Evolutionary conservation across 2,888 invertebrate species (phyloP), one percentile per base, ranked within the genome.

Genomic region (Drosophila infuscata): DNA sequence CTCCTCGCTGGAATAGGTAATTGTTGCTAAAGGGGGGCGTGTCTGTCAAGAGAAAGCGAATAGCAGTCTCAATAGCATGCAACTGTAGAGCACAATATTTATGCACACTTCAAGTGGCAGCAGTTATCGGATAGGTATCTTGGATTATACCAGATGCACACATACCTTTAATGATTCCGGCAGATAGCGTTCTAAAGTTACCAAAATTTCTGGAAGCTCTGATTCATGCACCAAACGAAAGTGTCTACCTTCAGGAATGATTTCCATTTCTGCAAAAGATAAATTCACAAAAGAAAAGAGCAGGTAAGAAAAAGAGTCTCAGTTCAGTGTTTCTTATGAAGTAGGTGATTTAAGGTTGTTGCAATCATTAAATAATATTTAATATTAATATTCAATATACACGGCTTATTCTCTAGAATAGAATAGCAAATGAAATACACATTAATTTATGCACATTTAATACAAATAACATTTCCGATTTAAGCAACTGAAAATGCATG

Each of bases 201-300:
- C 95, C 94, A 96, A 95, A 93, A 97, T 95, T 93, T 96, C 95
- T 92, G 96, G 96, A 94, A 97, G 95, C 95, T 97, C 97, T 93
- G 96, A 96, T 95, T 96, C 96, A 94, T 95, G 94, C 93, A 96
- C 96, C 95, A 97, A 95, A 95, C 96, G 96, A 94, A 97, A 97
- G 95, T 97, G 96, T 95, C 95, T 96, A 93, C 96, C 96, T 94
- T 96, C 96, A 94, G 96, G 94, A 95, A 96, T 95, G 95, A 96
- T 95, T 96, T 96, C 96, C 96, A 96, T 96, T 94, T 96, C 96
- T 96, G 94, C 70, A 95, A 91, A 59, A 60, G 43, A 74, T 8
- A 65, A 52, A 33, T 36, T 51, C 46, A 46, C 46, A 46, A 29
- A 73, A 43, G 59, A 61, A 30, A 64, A 36, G 66, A 4, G 30